Evolutionary conservation across 2,888 invertebrate genomes (phyloP).

Genomic region (Caenorhabditis sp.): DNA sequence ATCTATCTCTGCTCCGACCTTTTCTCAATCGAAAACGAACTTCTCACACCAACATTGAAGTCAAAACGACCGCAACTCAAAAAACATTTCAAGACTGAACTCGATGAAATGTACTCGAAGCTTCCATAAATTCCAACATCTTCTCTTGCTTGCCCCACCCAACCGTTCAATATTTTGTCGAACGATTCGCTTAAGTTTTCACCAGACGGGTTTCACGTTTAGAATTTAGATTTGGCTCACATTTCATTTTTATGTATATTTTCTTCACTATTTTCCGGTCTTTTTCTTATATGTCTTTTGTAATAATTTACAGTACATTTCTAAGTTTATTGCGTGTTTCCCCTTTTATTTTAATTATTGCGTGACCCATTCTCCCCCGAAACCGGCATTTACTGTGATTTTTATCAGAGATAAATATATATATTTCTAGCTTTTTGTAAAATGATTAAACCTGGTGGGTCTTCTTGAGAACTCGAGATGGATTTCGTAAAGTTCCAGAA

Average conservation of each 20-base stretch:
- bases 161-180: background rate
- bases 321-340: constrained; percentile 3
- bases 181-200: background rate
- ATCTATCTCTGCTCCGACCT: constrained; percentile 91
- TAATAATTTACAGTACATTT: background rate
- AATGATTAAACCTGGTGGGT: background rate
- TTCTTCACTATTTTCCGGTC: constrained; percentile 6
- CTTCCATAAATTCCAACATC: constrained; percentile 30
- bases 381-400: constrained; percentile 42
- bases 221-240: constrained; percentile 8
- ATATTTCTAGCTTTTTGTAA: background rate
- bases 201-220: constrained; percentile 13
- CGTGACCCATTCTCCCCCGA: background rate
- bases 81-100: constrained; percentile 50
- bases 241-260: background rate
- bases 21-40: constrained; percentile 94
- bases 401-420: constrained; percentile 9
- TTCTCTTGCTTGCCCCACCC: background rate
- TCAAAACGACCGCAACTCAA: constrained; percentile 81
- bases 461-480: too few species aligned
- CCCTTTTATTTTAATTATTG: background rate
- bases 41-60: constrained; percentile 94
- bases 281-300: background rate
- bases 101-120: constrained; percentile 60
- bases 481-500: background rate